phyloP scores from a whole-genome alignment of 2,888 invertebrate genomes.

The Auanema sp. region DNA sequence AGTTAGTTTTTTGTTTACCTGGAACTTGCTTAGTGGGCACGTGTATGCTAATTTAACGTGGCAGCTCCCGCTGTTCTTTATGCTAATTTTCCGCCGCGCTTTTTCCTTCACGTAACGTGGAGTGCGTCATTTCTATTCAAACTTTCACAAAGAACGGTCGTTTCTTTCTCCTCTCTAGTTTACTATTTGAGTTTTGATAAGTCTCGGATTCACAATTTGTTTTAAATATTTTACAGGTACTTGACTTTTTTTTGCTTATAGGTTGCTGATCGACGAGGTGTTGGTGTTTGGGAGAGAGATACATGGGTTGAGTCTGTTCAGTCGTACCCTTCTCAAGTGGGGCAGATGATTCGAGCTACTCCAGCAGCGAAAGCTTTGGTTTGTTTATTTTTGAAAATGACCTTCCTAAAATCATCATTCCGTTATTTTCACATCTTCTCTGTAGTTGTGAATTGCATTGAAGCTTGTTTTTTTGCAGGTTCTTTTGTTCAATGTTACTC shows the following conservation, averaged over 20 bases:
- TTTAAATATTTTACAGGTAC: too few relatives aligned
- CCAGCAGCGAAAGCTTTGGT: constrained; percentile 59
- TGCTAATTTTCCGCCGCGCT: neutral
- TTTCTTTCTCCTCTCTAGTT: too few relatives aligned
- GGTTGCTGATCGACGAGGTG: constrained; percentile 62
- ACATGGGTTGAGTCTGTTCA: constrained; percentile 61
- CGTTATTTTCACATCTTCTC: constrained; percentile 7
- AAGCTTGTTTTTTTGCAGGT: constrained; percentile 37
- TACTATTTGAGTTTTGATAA: too few relatives aligned
- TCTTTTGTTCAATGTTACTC: constrained; percentile 49
- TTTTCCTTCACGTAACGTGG: neutral
- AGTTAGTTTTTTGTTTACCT: constrained; percentile 16
- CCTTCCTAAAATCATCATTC: constrained; percentile 7
- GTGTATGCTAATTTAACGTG: too few relatives aligned
- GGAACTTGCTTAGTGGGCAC: too few relatives aligned
- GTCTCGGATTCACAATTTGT: too few relatives aligned
- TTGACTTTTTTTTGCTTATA: constrained; percentile 16
- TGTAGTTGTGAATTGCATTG: neutral
- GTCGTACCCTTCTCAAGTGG: constrained; percentile 54
- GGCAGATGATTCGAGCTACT: constrained; percentile 50
- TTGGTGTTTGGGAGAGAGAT: constrained; percentile 63
- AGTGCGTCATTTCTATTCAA: too few relatives aligned
- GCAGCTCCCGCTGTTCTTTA: neutral
- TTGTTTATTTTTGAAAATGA: constrained; percentile 19
- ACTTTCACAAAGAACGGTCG: too few relatives aligned